A percentile compares a stretch with the other conserved stretches of the same genome.
Conservation (phyloP, 2,113 vertebrate genomes). For the Rhizomys pruinosus region DNA sequence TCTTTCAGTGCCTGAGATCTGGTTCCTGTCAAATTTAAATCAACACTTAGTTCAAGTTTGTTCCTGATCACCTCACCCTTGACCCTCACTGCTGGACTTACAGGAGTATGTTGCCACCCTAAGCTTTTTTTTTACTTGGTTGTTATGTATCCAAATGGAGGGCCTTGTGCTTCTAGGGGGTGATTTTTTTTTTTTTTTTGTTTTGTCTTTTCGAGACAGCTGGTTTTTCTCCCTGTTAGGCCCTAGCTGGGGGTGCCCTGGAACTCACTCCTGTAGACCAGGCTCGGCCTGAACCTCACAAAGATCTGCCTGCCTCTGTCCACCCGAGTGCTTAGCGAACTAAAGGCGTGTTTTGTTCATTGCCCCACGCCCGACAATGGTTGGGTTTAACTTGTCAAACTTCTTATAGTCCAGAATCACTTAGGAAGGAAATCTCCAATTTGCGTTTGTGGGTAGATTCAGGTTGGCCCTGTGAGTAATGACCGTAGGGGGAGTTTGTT, state of each 20-base stretch:
- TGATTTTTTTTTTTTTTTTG: too few species aligned
- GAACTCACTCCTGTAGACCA: too few species aligned
- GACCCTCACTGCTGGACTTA: not conserved
- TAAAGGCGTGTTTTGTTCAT: too few species aligned
- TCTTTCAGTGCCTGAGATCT: conserved; percentile 31
- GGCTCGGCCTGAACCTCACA: too few species aligned
- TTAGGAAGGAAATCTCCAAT: not conserved
- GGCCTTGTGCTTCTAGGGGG: not conserved
- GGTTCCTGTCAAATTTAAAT: conserved; percentile 44
- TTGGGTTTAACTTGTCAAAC: not conserved
- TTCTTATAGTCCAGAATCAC: not conserved
- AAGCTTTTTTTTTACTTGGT: not conserved
- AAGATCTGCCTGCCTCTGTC: too few species aligned
- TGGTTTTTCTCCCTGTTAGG: too few species aligned
- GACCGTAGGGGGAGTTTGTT: too few species aligned
- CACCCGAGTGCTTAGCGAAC: too few species aligned
- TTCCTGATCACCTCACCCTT: not conserved
- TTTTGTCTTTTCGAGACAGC: too few species aligned
- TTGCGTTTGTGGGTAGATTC: not conserved
- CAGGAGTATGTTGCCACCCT: not conserved
- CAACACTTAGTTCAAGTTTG: conserved; percentile 5
- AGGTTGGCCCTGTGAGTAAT: not conserved
- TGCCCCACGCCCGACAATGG: too few species aligned
- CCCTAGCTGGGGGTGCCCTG: too few species aligned
- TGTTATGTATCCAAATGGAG: not conserved